Conservation (phyloP, 2,888 invertebrate genomes). For the Stegana nigrithorax region DNA sequence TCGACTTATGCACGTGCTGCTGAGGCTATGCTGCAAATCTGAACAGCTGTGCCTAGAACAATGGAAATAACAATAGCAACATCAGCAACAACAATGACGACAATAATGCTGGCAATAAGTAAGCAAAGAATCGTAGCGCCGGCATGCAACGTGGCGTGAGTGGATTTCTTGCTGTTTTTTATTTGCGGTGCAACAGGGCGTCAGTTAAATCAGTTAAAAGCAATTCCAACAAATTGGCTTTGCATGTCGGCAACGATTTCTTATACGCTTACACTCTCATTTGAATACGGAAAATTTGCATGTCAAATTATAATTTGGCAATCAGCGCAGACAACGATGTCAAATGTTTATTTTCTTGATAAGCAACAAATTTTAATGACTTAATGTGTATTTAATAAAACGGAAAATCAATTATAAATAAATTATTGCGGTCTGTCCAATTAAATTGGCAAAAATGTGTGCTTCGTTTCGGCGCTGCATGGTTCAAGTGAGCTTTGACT, state of each 20-base stretch:
- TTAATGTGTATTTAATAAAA: background rate
- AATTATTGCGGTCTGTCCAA: background rate
- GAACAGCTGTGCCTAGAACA: background rate
- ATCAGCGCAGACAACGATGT: background rate
- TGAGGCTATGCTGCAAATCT: too few relatives aligned
- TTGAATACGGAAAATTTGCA: too few relatives aligned
- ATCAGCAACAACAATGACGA: too few relatives aligned
- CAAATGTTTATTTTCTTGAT: too few relatives aligned
- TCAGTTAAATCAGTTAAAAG: slow-evolving; percentile 8
- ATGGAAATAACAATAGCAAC: background rate
- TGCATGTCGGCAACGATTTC: background rate
- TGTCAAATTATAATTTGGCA: slow-evolving; percentile 3
- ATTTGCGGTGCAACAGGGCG: background rate
- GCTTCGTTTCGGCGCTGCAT: too few relatives aligned
- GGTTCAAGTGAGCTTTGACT: too few relatives aligned
- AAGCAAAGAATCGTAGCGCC: background rate
- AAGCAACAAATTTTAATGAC: too few relatives aligned
- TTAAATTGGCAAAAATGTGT: background rate
- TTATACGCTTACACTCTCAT: too few relatives aligned
- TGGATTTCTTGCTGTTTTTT: background rate
- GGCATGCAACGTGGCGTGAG: background rate
- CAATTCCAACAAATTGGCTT: background rate
- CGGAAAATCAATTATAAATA: too few relatives aligned
- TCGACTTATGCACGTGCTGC: too few relatives aligned
- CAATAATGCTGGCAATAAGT: background rate